phyloP scores from a whole-genome alignment of 2,113 vertebrate genomes.

The Enhydra lutris region DNA sequence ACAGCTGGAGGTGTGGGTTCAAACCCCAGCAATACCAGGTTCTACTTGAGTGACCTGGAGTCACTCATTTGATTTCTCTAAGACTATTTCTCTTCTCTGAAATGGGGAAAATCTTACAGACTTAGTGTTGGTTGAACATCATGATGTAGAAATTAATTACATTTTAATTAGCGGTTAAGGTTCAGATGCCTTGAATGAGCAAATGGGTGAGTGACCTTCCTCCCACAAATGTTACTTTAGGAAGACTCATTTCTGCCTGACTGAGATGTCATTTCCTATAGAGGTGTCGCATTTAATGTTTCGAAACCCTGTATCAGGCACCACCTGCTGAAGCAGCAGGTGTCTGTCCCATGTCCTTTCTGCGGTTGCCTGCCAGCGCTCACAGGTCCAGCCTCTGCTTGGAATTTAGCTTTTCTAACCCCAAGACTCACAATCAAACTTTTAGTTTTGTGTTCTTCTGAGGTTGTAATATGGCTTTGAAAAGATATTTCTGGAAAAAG shows the following conservation, averaged over 20 bases:
- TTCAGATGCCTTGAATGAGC: background rate
- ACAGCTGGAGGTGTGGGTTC: background rate
- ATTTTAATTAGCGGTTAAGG: background rate
- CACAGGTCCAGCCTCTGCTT: background rate
- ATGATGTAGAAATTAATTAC: background rate
- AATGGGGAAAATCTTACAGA: background rate
- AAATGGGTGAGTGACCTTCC: background rate
- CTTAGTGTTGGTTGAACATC: background rate
- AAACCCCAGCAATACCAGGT: background rate
- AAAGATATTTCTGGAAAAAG: slow-evolving; percentile 6
- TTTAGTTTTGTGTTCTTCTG: background rate
- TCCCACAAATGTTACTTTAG: background rate
- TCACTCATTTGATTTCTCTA: background rate
- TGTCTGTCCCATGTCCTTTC: background rate
- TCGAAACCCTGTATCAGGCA: background rate
- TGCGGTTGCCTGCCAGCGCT: background rate
- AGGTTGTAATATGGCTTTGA: background rate
- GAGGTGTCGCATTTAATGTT: background rate
- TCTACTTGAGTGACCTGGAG: background rate
- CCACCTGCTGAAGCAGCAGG: background rate
- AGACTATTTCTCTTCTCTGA: background rate
- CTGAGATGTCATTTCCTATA: background rate
- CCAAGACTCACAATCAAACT: background rate
- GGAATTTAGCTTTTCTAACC: background rate
- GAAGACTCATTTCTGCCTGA: background rate